A percentile compares a stretch with the other conserved stretches of the same genome.
Conservation (phyloP, 2,888 invertebrate genomes). For the Gibbula magus region DNA sequence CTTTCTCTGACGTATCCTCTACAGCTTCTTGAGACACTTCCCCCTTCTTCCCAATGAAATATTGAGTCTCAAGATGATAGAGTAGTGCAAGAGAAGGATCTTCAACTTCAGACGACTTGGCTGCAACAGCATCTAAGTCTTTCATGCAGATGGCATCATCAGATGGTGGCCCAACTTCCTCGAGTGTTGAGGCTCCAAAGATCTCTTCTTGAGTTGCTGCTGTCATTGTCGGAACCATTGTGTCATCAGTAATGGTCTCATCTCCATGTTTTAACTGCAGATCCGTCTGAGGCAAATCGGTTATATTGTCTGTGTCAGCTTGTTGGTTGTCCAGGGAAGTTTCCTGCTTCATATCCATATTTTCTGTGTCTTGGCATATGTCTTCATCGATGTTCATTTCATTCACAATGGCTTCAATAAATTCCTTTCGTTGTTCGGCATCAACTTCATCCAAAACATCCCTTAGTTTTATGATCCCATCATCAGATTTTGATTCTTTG, state of each 20-base stretch:
- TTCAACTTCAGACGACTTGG: not conserved
- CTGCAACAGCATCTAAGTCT: not conserved
- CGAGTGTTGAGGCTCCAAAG: not conserved
- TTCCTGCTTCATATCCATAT: not conserved
- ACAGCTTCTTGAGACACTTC: not conserved
- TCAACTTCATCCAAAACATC: not conserved
- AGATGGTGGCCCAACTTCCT: not conserved
- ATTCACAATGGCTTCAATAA: not conserved
- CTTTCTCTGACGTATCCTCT: not conserved
- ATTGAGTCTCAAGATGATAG: conserved; percentile 34
- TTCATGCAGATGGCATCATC: not conserved
- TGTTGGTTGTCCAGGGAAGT: not conserved
- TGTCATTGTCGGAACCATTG: not conserved
- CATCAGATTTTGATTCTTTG: not conserved
- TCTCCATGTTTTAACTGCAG: not conserved
- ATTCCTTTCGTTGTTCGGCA: not conserved
- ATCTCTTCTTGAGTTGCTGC: not conserved
- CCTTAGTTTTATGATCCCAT: not conserved
- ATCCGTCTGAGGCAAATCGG: not conserved
- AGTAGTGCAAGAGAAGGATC: conserved; percentile 23
- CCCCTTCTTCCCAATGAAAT: conserved; percentile 30
- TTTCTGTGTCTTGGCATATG: not conserved
- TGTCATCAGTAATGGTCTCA: not conserved
- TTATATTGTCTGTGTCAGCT: not conserved
- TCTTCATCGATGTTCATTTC: not conserved